Percentiles rank a stretch among this genome's conserved stretches.
These are phyloP conservation scores for Malurus splendens DNA, from an alignment of 2,797 vertebrate genomes.

Conservation along the genomic window DNA sequence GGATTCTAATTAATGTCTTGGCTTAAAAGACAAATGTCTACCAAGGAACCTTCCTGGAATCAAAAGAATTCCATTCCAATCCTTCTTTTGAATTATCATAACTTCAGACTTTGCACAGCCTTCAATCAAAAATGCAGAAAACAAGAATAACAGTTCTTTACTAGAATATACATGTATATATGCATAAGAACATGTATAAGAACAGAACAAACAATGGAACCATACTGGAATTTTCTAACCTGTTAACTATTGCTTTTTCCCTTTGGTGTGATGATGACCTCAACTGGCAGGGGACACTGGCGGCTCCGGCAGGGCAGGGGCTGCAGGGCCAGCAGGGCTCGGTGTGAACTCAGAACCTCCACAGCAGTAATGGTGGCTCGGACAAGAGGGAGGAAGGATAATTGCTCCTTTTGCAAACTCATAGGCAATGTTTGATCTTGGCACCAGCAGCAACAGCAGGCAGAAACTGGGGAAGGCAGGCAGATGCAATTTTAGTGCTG, in stretches of 20 bases:
- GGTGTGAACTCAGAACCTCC: too few species aligned
- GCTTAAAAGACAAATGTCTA: not conserved
- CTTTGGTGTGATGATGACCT: too few species aligned
- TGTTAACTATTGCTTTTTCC: fast-evolving
- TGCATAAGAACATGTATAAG: fast-evolving
- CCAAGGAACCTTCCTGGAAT: not conserved
- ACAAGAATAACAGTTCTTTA: not conserved
- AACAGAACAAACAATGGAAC: fast-evolving
- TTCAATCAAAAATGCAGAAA: not conserved
- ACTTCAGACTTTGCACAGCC: not conserved
- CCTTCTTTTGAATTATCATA: not conserved
- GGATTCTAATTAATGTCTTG: not conserved
- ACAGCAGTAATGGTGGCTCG: too few species aligned
- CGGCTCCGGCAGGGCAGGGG: too few species aligned
- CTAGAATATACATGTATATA: fast-evolving
- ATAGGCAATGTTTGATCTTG: fast-evolving
- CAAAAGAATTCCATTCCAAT: not conserved
- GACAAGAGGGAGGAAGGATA: fast-evolving
- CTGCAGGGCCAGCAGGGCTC: too few species aligned
- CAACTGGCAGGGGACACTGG: too few species aligned
- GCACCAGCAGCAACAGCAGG: not conserved
- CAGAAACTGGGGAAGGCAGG: not conserved
- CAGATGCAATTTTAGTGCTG: fast-evolving
- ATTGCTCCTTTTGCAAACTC: not conserved
- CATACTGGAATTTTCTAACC: fast-evolving